A percentile compares a stretch with the other conserved stretches of the same genome.
Evolutionary conservation across 2,797 vertebrate genomes (phyloP).

Genomic region (Oceanodroma leucorhoa): DNA sequence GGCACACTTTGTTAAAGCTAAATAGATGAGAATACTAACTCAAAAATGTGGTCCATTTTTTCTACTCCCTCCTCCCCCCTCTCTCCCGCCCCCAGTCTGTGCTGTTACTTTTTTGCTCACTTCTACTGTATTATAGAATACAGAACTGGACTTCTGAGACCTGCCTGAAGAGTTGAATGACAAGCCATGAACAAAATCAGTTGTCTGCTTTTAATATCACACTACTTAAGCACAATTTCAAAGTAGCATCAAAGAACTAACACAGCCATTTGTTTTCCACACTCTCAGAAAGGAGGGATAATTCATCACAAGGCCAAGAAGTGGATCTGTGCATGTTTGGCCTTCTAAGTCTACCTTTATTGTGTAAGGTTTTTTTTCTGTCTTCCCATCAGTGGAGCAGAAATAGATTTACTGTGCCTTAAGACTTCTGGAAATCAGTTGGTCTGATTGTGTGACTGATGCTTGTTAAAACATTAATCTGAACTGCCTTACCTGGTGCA

Average conservation of each 20-base stretch:
- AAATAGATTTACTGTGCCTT: background rate
- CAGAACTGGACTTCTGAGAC: background rate
- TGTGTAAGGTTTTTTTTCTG: background rate
- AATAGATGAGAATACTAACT: background rate
- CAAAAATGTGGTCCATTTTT: background rate
- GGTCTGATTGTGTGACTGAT: background rate
- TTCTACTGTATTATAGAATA: background rate
- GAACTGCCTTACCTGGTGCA: background rate
- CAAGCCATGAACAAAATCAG: background rate
- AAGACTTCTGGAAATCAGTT: background rate
- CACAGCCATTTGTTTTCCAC: background rate
- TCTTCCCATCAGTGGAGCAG: background rate
- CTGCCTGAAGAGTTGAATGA: background rate
- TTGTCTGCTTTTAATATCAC: background rate
- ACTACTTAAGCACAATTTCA: background rate
- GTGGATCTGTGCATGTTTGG: background rate
- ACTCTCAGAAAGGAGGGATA: background rate
- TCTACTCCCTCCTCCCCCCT: too few species aligned
- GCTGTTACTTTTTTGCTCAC: background rate
- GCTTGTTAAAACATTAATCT: background rate
- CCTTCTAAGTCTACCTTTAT: background rate
- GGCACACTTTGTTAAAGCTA: background rate
- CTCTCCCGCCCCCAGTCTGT: fast-evolving
- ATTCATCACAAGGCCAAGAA: background rate
- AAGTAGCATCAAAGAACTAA: background rate